These are phyloP conservation scores for Watsonalla cultraria DNA, from an alignment of 2,888 invertebrate species.

Conservation along the genomic window DNA sequence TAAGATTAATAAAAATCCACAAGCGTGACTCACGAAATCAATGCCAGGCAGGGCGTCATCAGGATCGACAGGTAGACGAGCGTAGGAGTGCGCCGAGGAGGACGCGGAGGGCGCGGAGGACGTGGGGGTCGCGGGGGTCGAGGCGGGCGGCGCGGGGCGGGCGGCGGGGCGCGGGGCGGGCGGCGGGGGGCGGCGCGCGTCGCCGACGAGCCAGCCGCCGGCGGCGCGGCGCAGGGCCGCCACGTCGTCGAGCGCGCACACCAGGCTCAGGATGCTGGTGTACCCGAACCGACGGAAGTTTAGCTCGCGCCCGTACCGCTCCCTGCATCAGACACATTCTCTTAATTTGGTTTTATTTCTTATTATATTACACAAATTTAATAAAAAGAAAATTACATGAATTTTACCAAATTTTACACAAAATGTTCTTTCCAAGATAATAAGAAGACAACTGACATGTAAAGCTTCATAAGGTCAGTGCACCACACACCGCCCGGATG, in stretches of 20 bases:
- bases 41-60: slow-evolving; percentile 57
- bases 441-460: too few relatives aligned
- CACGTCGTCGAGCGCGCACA: slow-evolving; percentile 31
- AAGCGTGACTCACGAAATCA: slow-evolving; percentile 40
- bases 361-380: too few relatives aligned
- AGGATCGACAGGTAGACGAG: slow-evolving; percentile 19
- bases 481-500: slow-evolving; percentile 68
- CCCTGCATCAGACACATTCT: slow-evolving; percentile 28
- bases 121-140: slow-evolving; percentile 7
- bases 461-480: slow-evolving; percentile 56
- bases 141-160: slow-evolving; percentile 9
- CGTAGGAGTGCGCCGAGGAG: not conserved
- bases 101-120: slow-evolving; percentile 6
- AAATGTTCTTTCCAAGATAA: too few relatives aligned
- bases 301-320: slow-evolving; percentile 50
- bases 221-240: slow-evolving; percentile 8
- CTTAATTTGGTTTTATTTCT: too few relatives aligned
- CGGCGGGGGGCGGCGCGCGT: slow-evolving; percentile 9
- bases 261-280: slow-evolving; percentile 49
- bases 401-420: too few relatives aligned
- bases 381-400: too few relatives aligned
- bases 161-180: slow-evolving; percentile 8
- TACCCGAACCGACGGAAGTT: slow-evolving; percentile 47
- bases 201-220: slow-evolving; percentile 10
- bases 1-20: too few relatives aligned